Percentiles rank a stretch among this genome's conserved stretches.
Conservation (phyloP, 2,797 vertebrate species). For the Melanotaenia parkinsoni region DNA sequence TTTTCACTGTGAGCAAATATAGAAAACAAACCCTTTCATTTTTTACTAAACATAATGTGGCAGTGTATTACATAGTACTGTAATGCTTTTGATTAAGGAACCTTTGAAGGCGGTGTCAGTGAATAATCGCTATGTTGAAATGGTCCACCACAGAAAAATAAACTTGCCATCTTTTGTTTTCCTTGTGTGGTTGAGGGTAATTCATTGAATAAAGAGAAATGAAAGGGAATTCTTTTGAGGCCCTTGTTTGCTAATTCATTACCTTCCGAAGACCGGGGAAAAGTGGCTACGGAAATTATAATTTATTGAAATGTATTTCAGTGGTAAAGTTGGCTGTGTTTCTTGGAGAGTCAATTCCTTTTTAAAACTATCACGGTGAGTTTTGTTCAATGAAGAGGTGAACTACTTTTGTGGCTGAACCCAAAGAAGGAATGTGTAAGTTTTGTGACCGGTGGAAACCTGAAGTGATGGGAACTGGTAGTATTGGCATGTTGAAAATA, state of each 20-base stretch:
- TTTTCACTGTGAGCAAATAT: constrained; percentile 42
- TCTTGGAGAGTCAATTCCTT: constrained; percentile 58
- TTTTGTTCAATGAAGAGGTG: constrained; percentile 68
- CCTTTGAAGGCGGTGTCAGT: constrained; percentile 76
- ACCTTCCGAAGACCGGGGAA: constrained; percentile 56
- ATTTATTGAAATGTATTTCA: constrained; percentile 81
- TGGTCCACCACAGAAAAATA: constrained; percentile 79
- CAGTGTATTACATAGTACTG: constrained; percentile 40
- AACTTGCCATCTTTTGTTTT: constrained; percentile 81
- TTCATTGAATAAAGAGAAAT: constrained; percentile 79
- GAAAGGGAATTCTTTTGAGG: constrained; percentile 66
- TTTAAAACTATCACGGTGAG: constrained; percentile 51
- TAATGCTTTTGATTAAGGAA: constrained; percentile 70
- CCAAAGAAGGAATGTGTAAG: constrained; percentile 64
- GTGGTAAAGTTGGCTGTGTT: constrained; percentile 73
- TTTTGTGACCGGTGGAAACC: constrained; percentile 67
- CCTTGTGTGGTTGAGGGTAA: constrained; percentile 78
- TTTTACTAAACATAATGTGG: constrained; percentile 52
- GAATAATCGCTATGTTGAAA: constrained; percentile 80
- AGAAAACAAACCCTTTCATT: constrained; percentile 31
- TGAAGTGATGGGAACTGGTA: constrained; percentile 55
- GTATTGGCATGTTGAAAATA: constrained; percentile 40
- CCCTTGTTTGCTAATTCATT: constrained; percentile 83
- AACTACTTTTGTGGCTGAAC: constrained; percentile 65
- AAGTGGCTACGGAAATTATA: constrained; percentile 81